Evolutionary conservation across 2,888 invertebrate species (phyloP), one percentile per base, ranked within the genome.

Genomic region (Teinopalpus imperialis): DNA sequence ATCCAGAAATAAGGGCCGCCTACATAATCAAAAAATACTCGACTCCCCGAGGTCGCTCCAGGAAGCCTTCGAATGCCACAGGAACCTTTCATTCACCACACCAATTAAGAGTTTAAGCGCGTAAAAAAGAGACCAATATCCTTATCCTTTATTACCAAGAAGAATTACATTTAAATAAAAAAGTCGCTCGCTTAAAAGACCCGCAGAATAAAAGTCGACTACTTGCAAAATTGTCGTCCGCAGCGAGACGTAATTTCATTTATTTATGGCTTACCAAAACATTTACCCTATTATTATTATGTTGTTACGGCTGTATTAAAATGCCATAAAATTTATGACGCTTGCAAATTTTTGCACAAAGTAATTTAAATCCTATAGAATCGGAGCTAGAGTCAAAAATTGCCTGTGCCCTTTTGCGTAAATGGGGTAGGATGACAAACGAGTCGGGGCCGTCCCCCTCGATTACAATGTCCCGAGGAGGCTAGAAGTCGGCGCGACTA

Each of bases 241-340:
- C 79, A 67, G 75, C 78, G 69, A 75, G 74, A 74, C 61, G 69
- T 68, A 66, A 72, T 73, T 68, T 66, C 76, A 74, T 74, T 79
- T 81, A 86, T 88, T 86, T 85, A 87, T 85, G 83, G 78, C 77
- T 81, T 82, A 85, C 86, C 87, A 87, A 87, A 87, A 87, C 87
- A 88, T 88, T 87, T 87, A 78, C 81, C 85, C 87, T 85, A 85
- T 86, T 87, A 87, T 83, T 85, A 81, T 81, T 74, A 69, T 71
- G 81, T 74, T 78, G 78, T 83, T 87, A 87, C 79, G 80, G 85
- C 86, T 82, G 80, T 86, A 87, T 88, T 85, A 88, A 86, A 87
- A 69, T 71, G 78, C 75, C 70, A 82, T 88, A 83, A 87, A 87
- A 82, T 85, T 82, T 85, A 87, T 87, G 80, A 78, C 68, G 77